Evolutionary conservation across 2,113 vertebrate genomes (phyloP), one percentile per base, ranked within the genome.

Genomic region (Cheilinus undulatus): DNA sequence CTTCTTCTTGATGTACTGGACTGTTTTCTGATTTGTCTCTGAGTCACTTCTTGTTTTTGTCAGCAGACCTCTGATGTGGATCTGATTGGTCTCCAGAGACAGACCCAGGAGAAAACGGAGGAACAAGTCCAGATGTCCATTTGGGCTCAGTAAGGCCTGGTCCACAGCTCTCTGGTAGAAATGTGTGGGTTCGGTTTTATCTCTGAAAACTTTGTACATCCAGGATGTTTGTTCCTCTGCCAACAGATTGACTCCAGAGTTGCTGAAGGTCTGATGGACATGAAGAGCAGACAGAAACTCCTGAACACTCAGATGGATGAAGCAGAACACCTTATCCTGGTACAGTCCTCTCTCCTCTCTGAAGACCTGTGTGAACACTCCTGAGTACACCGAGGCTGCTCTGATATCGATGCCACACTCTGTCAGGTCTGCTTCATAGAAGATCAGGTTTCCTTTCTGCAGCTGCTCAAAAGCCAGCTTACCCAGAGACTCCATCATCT

Each of bases 231-330:
- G 52, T 22, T 36, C 52, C 22, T 36, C 30, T 56, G 52, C 13
- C 28, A 56, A 5, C 30, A 56, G n/a, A 56, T 56, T 56, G 30
- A 34, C 30, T 5, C 52, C 52, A 56, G 30, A 56, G 11, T 56
- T 22, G 3, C 34, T 23, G 52, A 56, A 56, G 0, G 30, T 56
- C 52, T 14, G 52, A 56, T 56, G 30, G n/a, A 22, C 52, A 23
- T 36, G n/a, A 15, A 56, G 52, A 56, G 52, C 52, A 56, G 52
- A 28, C 30, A 56, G 30, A 34, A 56, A 56, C 52, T 56, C 52
- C 52, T 56, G 52, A 56, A 56, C 30, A 14, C 30, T 53, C 50
- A 53, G 32, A 10, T 34, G 32, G 32, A 34, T 34, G 32, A 34
- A 34, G 32, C 32, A 34, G 32, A 34, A 34, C 32, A 34, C 32